These are phyloP conservation scores for Montifringilla adamsi DNA, from an alignment of 2,113 vertebrate genomes.

Conservation along the genomic window DNA sequence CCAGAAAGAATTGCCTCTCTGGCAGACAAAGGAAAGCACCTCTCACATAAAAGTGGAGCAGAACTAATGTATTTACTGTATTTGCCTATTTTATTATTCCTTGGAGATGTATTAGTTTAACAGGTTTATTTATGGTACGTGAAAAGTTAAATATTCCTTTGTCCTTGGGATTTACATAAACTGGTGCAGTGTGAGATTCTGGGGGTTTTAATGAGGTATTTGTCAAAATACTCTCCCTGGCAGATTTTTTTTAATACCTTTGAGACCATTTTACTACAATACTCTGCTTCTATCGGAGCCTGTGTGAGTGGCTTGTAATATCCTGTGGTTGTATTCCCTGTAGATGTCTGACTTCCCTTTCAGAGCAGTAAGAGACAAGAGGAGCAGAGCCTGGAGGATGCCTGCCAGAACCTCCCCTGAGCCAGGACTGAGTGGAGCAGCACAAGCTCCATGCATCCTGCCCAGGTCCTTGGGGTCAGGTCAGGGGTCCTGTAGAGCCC, in stretches of 20 bases:
- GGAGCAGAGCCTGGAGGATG: neutral
- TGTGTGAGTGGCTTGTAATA: conserved; percentile 25
- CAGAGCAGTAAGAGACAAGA: neutral
- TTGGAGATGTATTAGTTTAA: conserved; percentile 63
- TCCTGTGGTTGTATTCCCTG: neutral
- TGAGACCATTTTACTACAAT: conserved; percentile 55
- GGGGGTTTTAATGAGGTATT: conserved; percentile 37
- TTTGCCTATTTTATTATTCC: conserved; percentile 66
- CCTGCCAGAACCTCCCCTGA: neutral
- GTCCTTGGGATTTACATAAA: conserved; percentile 66
- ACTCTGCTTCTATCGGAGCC: neutral
- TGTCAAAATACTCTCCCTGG: conserved; percentile 43
- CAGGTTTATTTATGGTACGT: conserved; percentile 67
- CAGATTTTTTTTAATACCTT: conserved; percentile 29
- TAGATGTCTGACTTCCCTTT: neutral
- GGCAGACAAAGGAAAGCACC: conserved; percentile 42
- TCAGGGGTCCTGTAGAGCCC: neutral
- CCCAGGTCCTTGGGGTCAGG: neutral
- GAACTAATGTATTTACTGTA: conserved; percentile 70
- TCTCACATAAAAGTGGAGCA: conserved; percentile 67
- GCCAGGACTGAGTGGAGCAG: neutral
- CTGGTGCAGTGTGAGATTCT: conserved; percentile 42
- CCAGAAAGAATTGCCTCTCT: neutral
- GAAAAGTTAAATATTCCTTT: conserved; percentile 70
- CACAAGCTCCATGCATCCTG: neutral